Evolutionary conservation across 1,140 invertebrate species (phyloP).

Genomic region (Pogonognathellus flavescens): DNA sequence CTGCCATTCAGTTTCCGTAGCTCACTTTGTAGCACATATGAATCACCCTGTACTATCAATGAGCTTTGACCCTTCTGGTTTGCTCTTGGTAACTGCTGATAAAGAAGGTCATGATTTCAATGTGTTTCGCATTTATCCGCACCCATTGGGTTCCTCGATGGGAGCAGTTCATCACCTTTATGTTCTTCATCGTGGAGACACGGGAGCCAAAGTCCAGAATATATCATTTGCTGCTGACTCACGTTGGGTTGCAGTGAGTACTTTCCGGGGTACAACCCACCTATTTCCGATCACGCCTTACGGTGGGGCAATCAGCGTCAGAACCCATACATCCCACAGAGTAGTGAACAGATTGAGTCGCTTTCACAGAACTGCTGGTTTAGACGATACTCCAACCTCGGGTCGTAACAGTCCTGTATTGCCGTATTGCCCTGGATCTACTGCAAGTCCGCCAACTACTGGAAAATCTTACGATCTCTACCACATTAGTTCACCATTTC

Average conservation of each 20-base stretch:
- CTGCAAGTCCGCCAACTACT: conserved; percentile 70
- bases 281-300: conserved; percentile 98
- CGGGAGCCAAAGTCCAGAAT: conserved; percentile 79
- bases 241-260: conserved; percentile 95
- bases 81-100: conserved; percentile 92
- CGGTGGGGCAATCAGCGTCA: conserved; percentile 88
- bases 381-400: conserved; percentile 77
- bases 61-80: conserved; percentile 92
- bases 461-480: conserved; percentile 71
- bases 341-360: conserved; percentile 95
- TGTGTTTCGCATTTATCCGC: conserved; percentile 93
- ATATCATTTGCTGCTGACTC: conserved; percentile 92
- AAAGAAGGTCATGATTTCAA: conserved; percentile 96
- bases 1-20: conserved; percentile 79
- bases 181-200: conserved; percentile 86
- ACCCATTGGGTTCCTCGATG: conserved; percentile 87
- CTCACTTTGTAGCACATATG: conserved; percentile 94
- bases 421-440: conserved; percentile 70
- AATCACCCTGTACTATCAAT: conserved; percentile 89
- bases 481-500: conserved; percentile 79
- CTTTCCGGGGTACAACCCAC: conserved; percentile 95
- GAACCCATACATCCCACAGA: conserved; percentile 92
- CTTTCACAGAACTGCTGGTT: conserved; percentile 94
- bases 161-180: conserved; percentile 97
- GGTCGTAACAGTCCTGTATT: conserved; percentile 84